Base-by-base conservation (phyloP, 1,140 invertebrate species). In the Cherax destructor region DNA sequence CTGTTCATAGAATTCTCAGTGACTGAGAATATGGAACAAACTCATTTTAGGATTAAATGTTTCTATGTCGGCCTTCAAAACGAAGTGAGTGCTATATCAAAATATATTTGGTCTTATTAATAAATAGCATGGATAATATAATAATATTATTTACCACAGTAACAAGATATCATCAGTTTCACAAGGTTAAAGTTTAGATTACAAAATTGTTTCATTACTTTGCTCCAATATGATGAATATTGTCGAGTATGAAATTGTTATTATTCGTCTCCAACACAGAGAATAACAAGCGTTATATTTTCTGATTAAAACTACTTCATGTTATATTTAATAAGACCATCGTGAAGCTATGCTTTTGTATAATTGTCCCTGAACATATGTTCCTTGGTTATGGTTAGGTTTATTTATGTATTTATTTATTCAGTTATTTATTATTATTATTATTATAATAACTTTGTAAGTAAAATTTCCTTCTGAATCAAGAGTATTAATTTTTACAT, bases 51-150 rank as follows among this genome's bases (percentile, higher is more conserved):
- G 24, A 65, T 65, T 3, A 74, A 21, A 74, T 6, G 18, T 41
- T 59, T 59, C 49, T 86, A 21, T 86, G 47, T 86, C 50, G 85
- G 85, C 85, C 85, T 86, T 86, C 85, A 78, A 77, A 41, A 77
- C 41, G 47, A 86, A n/a, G 52, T 78, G 85, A 86, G 85, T 86
- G 76, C 85, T 77, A 86, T 86, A 86, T 86, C 85, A 86, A 86
- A 86, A 86, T 76, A 77, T 59, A 76, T 52, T 30, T 56, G 50
- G 21, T 86, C 85, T 86, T 86, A 61, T 65, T 83, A 47, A 49
- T 83, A 30, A 77, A 72, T 78, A 86, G 85, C 85, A 86, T 72
- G 85, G 61, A 13, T 56, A 56, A 7, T 41, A 41, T 41, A 41
- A 0, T 41, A 2, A 41, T 41, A 41, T 41, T 41, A 41, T 41